Percentiles rank a stretch among this genome's conserved stretches.
Evolutionary conservation across 1,140 invertebrate genomes (phyloP).

Genomic region (Drosophila obscura): DNA sequence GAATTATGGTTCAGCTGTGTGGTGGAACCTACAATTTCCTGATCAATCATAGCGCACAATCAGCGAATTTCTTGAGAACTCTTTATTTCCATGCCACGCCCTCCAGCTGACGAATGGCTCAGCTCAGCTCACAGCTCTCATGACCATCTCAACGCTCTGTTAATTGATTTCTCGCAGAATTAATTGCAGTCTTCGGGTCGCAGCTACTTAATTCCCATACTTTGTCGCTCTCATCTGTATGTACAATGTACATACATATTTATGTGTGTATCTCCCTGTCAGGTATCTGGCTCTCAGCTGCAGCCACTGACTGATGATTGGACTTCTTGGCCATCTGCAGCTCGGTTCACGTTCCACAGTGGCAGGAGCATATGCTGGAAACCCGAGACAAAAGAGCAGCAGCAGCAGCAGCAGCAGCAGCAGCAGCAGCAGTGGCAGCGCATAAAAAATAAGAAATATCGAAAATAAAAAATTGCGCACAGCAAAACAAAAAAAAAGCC

Average conservation of each 20-base stretch:
- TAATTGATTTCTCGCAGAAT: constrained; percentile 35
- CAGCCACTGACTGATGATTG: constrained; percentile 41
- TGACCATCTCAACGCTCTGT: not conserved
- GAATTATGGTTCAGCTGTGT: no score
- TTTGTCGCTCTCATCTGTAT: not conserved
- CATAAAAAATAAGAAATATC: constrained; percentile 31
- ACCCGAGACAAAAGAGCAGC: constrained; percentile 56
- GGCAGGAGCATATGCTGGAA: constrained; percentile 64
- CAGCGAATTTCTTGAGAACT: no score
- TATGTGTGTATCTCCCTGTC: no score
- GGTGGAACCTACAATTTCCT: no score
- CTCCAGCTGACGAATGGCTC: no score
- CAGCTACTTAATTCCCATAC: constrained; percentile 29
- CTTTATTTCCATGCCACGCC: no score
- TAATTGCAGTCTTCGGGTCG: constrained; percentile 24
- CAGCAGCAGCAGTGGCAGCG: constrained; percentile 1
- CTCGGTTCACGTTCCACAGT: constrained; percentile 22
- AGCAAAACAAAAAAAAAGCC: constrained; percentile 51
- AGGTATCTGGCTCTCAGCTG: constrained; percentile 4
- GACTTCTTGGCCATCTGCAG: constrained; percentile 33
- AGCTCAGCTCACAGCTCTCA: no score
- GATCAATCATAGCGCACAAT: no score
- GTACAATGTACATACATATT: no score
- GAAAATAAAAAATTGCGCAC: constrained; percentile 34
- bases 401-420: constrained; percentile 14